Conservation (phyloP, 2,113 vertebrate genomes). For the Percina caprodes region DNA sequence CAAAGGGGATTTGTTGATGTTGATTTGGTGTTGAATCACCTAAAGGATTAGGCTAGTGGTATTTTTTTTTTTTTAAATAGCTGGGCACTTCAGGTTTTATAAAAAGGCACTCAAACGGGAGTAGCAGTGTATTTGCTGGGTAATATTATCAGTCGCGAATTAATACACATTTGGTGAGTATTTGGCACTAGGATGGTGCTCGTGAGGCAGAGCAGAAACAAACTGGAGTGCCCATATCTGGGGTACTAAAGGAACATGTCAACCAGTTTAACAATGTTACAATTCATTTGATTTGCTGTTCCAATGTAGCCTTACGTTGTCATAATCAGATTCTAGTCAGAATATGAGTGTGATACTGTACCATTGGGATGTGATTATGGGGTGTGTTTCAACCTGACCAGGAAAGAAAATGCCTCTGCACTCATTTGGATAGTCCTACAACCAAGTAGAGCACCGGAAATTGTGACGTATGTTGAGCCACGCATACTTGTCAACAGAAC, state of each 20-base stretch:
- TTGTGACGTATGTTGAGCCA: too few species aligned
- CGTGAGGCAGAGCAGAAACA: background rate
- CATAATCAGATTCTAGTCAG: too few species aligned
- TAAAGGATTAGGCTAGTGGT: background rate
- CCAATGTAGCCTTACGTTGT: background rate
- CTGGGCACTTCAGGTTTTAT: background rate
- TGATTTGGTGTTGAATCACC: background rate
- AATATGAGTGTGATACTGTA: too few species aligned
- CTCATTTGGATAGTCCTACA: too few species aligned
- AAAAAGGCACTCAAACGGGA: background rate
- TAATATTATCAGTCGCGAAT: background rate
- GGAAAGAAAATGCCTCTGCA: too few species aligned
- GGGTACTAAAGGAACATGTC: background rate
- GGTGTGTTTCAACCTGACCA: too few species aligned
- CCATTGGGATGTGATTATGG: too few species aligned
- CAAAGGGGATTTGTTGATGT: conserved; percentile 4
- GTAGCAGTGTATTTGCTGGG: background rate
- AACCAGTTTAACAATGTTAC: background rate
- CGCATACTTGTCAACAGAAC: too few species aligned
- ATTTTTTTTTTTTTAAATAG: background rate
- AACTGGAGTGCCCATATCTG: background rate
- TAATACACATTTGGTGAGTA: background rate
- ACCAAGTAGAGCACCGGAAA: too few species aligned
- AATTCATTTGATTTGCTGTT: background rate
- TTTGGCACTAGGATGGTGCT: background rate